These are phyloP conservation scores for Premnoplex brunnescens DNA, from an alignment of 2,797 vertebrate genomes.

Conservation along the genomic window DNA sequence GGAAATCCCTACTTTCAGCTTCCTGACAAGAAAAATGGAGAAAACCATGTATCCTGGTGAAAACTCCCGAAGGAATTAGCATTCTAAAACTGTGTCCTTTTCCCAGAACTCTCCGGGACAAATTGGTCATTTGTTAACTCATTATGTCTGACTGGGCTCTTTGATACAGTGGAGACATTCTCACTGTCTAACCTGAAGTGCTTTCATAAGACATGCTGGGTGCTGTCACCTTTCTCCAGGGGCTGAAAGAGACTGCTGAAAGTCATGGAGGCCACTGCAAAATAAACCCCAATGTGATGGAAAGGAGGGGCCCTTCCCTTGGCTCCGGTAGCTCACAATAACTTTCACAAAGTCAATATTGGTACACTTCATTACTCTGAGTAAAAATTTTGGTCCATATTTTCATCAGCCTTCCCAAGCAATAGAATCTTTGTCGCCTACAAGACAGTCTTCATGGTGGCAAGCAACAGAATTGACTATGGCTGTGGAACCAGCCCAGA, in stretches of 20 bases:
- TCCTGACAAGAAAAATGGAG: not conserved
- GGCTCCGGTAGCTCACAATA: not conserved
- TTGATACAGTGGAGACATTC: not conserved
- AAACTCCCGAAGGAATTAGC: not conserved
- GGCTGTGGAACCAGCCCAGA: slow-evolving; percentile 23
- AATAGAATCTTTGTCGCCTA: not conserved
- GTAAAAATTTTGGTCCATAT: not conserved
- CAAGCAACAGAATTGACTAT: slow-evolving; percentile 24
- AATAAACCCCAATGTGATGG: not conserved
- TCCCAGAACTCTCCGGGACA: not conserved
- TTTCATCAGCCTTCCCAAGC: slow-evolving; percentile 32
- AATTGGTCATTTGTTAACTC: not conserved
- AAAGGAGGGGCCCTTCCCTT: not conserved
- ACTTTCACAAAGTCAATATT: slow-evolving; percentile 22
- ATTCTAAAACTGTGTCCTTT: not conserved
- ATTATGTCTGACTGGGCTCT: not conserved
- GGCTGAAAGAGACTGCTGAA: not conserved
- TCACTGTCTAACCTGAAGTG: not conserved
- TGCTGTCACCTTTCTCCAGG: not conserved
- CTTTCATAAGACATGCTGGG: not conserved
- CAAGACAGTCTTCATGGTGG: not conserved
- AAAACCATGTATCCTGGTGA: not conserved
- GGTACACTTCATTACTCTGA: slow-evolving; percentile 6
- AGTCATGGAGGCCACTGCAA: not conserved
- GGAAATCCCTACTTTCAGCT: not conserved